These are phyloP conservation scores for Aldabrachelys gigantea DNA, from an alignment of 2,113 vertebrate species.

Conservation along the genomic window DNA sequence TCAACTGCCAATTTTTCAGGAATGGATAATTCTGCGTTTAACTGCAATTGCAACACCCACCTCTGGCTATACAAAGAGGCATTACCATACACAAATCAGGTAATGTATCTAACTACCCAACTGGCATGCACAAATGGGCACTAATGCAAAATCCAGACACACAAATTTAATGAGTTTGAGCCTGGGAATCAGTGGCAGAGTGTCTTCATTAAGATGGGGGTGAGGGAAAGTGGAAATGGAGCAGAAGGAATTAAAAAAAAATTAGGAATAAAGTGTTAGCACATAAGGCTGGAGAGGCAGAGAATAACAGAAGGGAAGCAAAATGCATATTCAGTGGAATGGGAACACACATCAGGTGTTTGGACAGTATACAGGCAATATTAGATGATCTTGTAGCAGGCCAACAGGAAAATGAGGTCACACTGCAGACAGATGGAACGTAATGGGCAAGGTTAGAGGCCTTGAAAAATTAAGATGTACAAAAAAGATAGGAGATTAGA, in stretches of 20 bases:
- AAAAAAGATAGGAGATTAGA: neutral
- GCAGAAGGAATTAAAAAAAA: neutral
- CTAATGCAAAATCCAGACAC: neutral
- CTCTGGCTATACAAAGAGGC: neutral
- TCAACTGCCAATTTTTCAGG: neutral
- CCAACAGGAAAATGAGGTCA: slow-evolving; percentile 46
- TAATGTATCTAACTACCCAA: neutral
- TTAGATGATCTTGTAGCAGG: slow-evolving; percentile 31
- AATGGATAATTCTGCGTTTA: neutral
- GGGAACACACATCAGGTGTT: slow-evolving; percentile 27
- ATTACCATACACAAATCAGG: neutral
- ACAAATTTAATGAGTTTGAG: neutral
- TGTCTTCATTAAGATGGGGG: neutral
- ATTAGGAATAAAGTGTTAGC: slow-evolving; percentile 2
- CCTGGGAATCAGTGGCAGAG: neutral
- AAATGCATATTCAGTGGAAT: slow-evolving; percentile 21
- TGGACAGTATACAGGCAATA: slow-evolving; percentile 9
- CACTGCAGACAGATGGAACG: neutral
- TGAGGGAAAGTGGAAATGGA: neutral
- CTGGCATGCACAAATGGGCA: neutral
- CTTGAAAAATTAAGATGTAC: slow-evolving; percentile 29
- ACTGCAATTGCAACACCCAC: neutral
- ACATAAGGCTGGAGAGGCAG: neutral
- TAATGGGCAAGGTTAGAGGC: slow-evolving; percentile 21
- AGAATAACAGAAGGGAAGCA: neutral